Evolutionary conservation across 2,888 invertebrate species (phyloP).

Genomic region (Trichopria drosophilae): DNA sequence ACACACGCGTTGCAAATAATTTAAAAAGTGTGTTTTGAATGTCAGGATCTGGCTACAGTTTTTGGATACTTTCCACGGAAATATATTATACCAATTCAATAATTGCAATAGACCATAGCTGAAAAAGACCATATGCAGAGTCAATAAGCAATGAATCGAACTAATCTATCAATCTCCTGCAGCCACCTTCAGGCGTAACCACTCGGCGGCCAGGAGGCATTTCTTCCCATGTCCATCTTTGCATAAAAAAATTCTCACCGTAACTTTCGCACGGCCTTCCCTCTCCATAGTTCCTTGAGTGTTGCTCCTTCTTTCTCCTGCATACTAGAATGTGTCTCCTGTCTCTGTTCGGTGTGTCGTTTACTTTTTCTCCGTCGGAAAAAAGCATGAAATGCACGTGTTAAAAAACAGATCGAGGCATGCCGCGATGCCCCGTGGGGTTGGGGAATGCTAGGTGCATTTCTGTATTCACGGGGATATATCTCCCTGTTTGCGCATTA

Average conservation of each 20-base stretch:
- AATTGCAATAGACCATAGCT: too few relatives aligned
- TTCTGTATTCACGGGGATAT: too few relatives aligned
- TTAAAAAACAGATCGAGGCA: conserved; percentile 33
- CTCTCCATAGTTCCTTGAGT: conserved; percentile 17
- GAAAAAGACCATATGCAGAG: too few relatives aligned
- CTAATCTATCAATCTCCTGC: conserved; percentile 7
- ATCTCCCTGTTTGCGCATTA: conserved; percentile 25
- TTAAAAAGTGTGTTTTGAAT: too few relatives aligned
- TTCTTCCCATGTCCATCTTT: conserved; percentile 58
- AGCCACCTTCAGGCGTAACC: conserved; percentile 17
- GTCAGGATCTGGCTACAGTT: too few relatives aligned
- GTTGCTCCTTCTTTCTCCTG: conserved; percentile 20
- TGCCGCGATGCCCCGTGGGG: conserved; percentile 33
- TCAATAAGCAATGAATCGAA: conserved; percentile 7
- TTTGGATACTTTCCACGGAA: too few relatives aligned
- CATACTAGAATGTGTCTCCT: conserved; percentile 4
- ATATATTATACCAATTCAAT: too few relatives aligned
- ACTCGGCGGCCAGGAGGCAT: conserved; percentile 36
- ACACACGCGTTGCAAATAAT: too few relatives aligned
- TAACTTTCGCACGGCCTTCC: conserved; percentile 52
- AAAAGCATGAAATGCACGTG: conserved; percentile 11
- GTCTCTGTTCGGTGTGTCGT: too few relatives aligned
- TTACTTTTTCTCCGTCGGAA: too few relatives aligned
- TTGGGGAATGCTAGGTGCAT: conserved; percentile 38
- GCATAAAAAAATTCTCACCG: conserved; percentile 56